A percentile compares a stretch with the other conserved stretches of the same genome.
phyloP scores from a whole-genome alignment of 2,113 vertebrate genomes.

The Chunga burmeisteri region DNA sequence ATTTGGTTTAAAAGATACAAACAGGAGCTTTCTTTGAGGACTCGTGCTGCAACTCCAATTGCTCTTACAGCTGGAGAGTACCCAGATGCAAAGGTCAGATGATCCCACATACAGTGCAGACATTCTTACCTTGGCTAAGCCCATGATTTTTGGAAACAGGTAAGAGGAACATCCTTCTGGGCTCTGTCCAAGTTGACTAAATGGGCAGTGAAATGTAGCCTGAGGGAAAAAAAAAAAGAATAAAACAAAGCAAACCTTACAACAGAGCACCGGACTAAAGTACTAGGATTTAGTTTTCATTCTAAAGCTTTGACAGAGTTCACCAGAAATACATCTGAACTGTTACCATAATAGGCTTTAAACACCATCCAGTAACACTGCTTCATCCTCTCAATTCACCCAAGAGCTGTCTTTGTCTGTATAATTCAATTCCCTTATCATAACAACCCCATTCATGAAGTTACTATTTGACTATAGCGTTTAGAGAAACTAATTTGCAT shows the following conservation, averaged over 20 bases:
- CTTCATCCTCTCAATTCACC: background rate
- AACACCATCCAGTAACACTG: background rate
- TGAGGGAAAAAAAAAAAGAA: background rate
- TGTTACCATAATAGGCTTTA: background rate
- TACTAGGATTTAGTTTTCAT: background rate
- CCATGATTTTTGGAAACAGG: conserved; percentile 87
- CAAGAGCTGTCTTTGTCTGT: background rate
- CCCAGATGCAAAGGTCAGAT: background rate
- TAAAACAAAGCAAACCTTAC: background rate
- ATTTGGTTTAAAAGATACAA: background rate
- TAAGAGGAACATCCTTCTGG: conserved; percentile 88
- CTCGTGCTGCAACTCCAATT: background rate
- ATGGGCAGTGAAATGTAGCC: conserved; percentile 87
- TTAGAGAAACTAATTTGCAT: background rate
- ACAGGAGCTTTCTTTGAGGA: background rate
- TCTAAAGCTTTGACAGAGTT: background rate
- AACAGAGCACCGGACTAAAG: background rate
- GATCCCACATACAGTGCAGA: background rate
- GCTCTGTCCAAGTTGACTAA: conserved; percentile 81
- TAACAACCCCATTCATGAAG: background rate
- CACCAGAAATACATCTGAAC: background rate
- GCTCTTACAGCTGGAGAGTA: background rate
- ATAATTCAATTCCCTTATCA: background rate
- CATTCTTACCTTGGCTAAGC: conserved; percentile 79
- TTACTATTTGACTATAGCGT: background rate